Conservation (phyloP, 2,888 invertebrate genomes). For the Coenonympha glycerion region DNA sequence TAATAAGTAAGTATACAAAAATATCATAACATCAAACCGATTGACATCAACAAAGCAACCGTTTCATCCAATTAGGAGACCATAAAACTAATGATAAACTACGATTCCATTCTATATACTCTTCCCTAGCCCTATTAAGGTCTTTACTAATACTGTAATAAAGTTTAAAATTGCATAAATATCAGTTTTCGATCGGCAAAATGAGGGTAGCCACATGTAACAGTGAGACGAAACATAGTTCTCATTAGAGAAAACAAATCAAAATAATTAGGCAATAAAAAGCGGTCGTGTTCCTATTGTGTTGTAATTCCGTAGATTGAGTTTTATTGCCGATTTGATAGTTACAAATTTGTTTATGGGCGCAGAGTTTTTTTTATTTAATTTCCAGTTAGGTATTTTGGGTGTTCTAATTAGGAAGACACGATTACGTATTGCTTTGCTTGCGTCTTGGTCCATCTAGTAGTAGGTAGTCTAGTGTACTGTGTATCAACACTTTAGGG, state of each 20-base stretch:
- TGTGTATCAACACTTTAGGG: too few species aligned
- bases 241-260: slow-evolving; percentile 72
- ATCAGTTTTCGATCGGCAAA: slow-evolving; percentile 2
- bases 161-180: slow-evolving; percentile 27
- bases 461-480: too few species aligned
- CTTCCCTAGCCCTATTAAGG: background rate
- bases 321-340: slow-evolving; percentile 59
- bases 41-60: slow-evolving; percentile 53
- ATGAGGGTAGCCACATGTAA: slow-evolving; percentile 32
- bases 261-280: slow-evolving; percentile 71
- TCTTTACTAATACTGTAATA: slow-evolving; percentile 16
- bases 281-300: slow-evolving; percentile 56
- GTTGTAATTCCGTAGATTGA: slow-evolving; percentile 58
- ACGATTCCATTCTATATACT: slow-evolving; percentile 29
- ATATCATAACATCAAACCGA: slow-evolving; percentile 10
- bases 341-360: slow-evolving; percentile 69
- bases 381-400: slow-evolving; percentile 19
- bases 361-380: slow-evolving; percentile 26
- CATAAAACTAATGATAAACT: slow-evolving; percentile 54
- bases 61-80: slow-evolving; percentile 58
- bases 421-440: too few species aligned
- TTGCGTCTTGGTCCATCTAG: too few species aligned
- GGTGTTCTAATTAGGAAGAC: slow-evolving; percentile 18
- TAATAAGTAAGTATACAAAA: slow-evolving; percentile 3
- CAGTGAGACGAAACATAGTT: slow-evolving; percentile 50